Evolutionary conservation across 1,140 invertebrate species (phyloP).

Genomic region (Subanguina moxae): DNA sequence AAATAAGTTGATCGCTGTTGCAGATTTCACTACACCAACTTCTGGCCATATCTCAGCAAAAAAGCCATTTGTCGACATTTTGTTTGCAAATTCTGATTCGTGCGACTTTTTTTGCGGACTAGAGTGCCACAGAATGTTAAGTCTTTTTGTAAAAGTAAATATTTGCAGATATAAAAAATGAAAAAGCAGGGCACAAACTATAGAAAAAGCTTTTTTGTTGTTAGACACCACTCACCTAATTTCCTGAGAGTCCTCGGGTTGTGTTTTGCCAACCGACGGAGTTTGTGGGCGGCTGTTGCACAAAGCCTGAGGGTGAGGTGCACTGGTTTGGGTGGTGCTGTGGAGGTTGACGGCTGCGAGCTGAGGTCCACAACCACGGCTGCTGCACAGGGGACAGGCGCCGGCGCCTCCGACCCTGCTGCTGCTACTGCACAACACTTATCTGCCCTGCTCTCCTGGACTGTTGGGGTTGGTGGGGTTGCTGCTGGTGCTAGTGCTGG

Average conservation of each 20-base stretch:
- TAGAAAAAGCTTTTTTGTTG: background rate
- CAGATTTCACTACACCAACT: too few relatives aligned
- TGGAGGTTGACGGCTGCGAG: background rate
- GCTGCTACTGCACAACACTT: background rate
- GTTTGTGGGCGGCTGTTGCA: background rate
- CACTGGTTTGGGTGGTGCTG: background rate
- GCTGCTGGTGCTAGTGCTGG: background rate
- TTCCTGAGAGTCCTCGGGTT: constrained; percentile 16
- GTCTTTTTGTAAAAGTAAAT: too few relatives aligned
- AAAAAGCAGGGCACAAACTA: too few relatives aligned
- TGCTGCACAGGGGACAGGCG: background rate
- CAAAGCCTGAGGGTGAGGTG: constrained; percentile 1
- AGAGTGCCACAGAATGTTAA: too few relatives aligned
- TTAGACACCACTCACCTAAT: constrained; percentile 13
- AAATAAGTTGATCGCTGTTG: too few relatives aligned
- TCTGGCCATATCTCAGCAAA: too few relatives aligned
- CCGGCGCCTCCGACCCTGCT: constrained; percentile 3
- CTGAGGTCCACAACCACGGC: background rate
- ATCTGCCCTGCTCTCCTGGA: background rate
- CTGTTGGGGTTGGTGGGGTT: background rate
- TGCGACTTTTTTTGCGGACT: too few relatives aligned
- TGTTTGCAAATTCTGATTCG: too few relatives aligned
- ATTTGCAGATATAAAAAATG: too few relatives aligned
- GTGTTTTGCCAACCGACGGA: constrained; percentile 7
- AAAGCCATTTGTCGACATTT: too few relatives aligned